Evolutionary conservation across 2,797 vertebrate species (phyloP).

Genomic region (Rhinichthys osculus): DNA sequence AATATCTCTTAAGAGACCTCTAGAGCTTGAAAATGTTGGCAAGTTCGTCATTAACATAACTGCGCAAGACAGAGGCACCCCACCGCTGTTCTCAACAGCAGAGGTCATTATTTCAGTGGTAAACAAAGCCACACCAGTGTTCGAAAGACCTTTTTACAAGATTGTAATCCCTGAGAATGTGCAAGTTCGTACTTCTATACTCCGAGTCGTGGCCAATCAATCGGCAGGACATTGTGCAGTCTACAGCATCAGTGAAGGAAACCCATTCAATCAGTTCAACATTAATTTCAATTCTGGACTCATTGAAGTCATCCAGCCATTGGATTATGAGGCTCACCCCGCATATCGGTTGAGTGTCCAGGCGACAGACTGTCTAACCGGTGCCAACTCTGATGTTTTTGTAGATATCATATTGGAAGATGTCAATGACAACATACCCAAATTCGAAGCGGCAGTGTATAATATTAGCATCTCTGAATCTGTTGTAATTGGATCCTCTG

Average conservation of each 20-base stretch:
- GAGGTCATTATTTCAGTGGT: conserved; percentile 81
- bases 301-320: conserved; percentile 76
- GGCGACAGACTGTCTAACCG: conserved; percentile 84
- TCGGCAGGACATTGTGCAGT: conserved; percentile 84
- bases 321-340: conserved; percentile 87
- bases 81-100: conserved; percentile 79
- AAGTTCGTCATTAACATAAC: conserved; percentile 81
- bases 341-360: conserved; percentile 84
- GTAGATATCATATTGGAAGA: conserved; percentile 86
- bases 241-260: conserved; percentile 84
- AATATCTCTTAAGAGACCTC: conserved; percentile 80
- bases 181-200: conserved; percentile 81
- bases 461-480: conserved; percentile 81
- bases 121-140: conserved; percentile 85
- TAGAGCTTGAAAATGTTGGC: conserved; percentile 79
- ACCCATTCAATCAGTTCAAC: conserved; percentile 84
- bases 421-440: conserved; percentile 84
- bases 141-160: conserved; percentile 86
- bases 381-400: conserved; percentile 82
- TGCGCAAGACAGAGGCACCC: conserved; percentile 81
- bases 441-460: conserved; percentile 76
- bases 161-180: conserved; percentile 83
- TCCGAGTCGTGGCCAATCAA: conserved; percentile 82
- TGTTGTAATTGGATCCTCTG: conserved; percentile 77
- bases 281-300: conserved; percentile 86